Evolutionary conservation across 2,113 vertebrate species (phyloP), one percentile per base, ranked within the genome.

Genomic region (Oncorhynchus clarkii): DNA sequence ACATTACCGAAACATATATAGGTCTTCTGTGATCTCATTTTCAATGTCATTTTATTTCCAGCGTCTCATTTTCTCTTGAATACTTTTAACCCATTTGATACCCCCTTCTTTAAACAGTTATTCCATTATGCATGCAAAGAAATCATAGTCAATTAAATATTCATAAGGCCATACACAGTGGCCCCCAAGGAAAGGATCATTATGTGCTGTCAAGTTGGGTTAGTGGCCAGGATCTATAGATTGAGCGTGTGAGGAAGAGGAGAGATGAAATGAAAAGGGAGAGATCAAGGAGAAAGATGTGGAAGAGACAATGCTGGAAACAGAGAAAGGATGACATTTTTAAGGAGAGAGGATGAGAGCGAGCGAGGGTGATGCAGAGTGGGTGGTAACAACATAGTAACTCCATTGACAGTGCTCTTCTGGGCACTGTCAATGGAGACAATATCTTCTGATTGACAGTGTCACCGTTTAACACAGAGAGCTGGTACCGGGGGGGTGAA

Each of bases 81-180:
- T 68, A 22, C 67, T 68, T 45, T 68, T 39, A 1, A 5, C 22
- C 68, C 39, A 7, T 70, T 39, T 12, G n/a, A 45, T 13, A 70
- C 64, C 79, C 67, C 86, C 79, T 77, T 83, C 78, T 71, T 88
- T 90, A 89, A 91, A 88, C 88, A 83, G 62, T 80, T 71, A 74
- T 82, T 92, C 80, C 84, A 92, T 92, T 90, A 92, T 92, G 80
- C 89, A 92, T 91, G 76, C 82, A 16, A 59, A 78, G 85, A 89
- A 89, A 91, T 89, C 86, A 85, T 80, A 67, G 79, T 81, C 72
- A 73, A 70, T 92, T 83, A 91, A 92, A 90, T 89, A 92, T 92
- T 82, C 88, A 92, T 91, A 86, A 91, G 86, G 49, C 65, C 77
- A 65, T 45, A 66, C 80, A 79, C 76, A 79, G 16, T 45, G 29